These are phyloP conservation scores for Xiphophorus maculatus DNA, from an alignment of 2,113 vertebrate genomes.

Conservation along the genomic window DNA sequence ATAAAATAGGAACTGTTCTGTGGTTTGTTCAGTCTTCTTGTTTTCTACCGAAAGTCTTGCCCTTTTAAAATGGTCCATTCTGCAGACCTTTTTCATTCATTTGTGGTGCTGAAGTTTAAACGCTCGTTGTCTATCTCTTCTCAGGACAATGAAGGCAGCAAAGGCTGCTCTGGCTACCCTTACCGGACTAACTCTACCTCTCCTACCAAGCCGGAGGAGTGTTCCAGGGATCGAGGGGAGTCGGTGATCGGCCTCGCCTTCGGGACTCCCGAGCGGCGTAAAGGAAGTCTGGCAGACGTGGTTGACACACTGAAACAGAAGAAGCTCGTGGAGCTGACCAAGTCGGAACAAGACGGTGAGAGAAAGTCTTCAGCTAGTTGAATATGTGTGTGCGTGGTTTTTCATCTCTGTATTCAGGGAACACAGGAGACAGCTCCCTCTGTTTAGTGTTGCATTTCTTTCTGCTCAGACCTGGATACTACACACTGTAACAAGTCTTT, in stretches of 20 bases:
- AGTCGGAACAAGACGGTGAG: slow-evolving; percentile 94
- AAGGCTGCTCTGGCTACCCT: slow-evolving; percentile 91
- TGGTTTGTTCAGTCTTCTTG: too few species aligned
- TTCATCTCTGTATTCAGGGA: neutral
- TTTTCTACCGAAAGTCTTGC: too few species aligned
- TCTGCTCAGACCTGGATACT: neutral
- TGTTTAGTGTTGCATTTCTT: neutral
- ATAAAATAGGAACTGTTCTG: too few species aligned
- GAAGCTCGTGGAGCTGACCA: slow-evolving; percentile 96
- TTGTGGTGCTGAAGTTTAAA: neutral
- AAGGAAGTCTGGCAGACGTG: slow-evolving; percentile 95
- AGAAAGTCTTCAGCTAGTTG: neutral
- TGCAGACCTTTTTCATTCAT: neutral
- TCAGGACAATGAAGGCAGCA: slow-evolving; percentile 92
- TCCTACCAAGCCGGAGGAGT: slow-evolving; percentile 93
- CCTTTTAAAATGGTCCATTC: neutral
- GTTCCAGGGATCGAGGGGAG: slow-evolving; percentile 87
- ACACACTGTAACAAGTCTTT: neutral
- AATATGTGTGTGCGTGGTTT: neutral
- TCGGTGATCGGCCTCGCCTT: slow-evolving; percentile 86
- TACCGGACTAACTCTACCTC: slow-evolving; percentile 96
- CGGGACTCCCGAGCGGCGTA: slow-evolving; percentile 94
- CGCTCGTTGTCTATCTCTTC: slow-evolving; percentile 21
- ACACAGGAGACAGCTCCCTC: neutral
- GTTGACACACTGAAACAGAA: slow-evolving; percentile 98